These are phyloP conservation scores for Euplexia lucipara DNA, from an alignment of 2,888 invertebrate species.

Conservation along the genomic window DNA sequence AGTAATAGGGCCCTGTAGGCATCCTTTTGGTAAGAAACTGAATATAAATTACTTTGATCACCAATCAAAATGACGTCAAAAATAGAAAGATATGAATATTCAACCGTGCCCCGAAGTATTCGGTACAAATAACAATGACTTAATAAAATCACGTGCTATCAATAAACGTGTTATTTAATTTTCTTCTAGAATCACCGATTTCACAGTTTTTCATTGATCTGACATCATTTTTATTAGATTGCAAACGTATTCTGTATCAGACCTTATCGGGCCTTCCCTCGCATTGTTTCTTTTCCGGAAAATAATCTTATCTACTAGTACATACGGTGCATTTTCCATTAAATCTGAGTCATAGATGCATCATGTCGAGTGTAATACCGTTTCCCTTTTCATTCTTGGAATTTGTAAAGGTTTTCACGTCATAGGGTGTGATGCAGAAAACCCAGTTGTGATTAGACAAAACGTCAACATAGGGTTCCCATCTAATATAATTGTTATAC, in stretches of 20 bases:
- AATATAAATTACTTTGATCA: background rate
- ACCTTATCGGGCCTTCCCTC: conserved; percentile 22
- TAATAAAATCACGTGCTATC: conserved; percentile 22
- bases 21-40: background rate
- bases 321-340: conserved; percentile 40
- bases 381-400: conserved; percentile 50
- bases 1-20: background rate
- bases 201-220: conserved; percentile 32
- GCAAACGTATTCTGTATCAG: conserved; percentile 22
- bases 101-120: conserved; percentile 7
- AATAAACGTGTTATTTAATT: conserved; percentile 8
- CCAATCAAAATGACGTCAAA: conserved; percentile 18
- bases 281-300: conserved; percentile 27
- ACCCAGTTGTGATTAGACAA: conserved; percentile 15
- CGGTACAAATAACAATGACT: conserved; percentile 26
- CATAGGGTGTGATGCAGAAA: conserved; percentile 34
- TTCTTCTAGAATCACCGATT: conserved; percentile 42
- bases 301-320: conserved; percentile 31
- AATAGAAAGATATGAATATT: conserved; percentile 19
- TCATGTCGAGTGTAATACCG: conserved; percentile 20
- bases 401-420: conserved; percentile 31
- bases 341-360: conserved; percentile 41
- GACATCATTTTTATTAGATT: conserved; percentile 33
- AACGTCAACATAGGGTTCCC: too few species aligned
- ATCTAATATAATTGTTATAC: too few species aligned